phyloP scores from a whole-genome alignment of 2,113 vertebrate species.

The Calidris pygmaea region DNA sequence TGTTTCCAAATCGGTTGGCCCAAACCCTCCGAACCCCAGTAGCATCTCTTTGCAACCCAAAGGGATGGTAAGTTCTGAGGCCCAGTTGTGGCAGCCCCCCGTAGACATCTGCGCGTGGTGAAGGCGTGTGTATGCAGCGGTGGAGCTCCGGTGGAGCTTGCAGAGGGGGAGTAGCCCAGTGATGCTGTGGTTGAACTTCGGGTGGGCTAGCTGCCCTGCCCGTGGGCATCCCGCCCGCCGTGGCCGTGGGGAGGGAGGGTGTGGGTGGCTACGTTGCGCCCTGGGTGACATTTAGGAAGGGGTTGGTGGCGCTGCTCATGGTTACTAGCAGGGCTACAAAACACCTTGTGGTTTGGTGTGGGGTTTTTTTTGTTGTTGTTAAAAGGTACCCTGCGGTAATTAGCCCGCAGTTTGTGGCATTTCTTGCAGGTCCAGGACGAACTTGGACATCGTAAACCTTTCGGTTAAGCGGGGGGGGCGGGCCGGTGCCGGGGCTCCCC shows the following conservation, averaged over 20 bases:
- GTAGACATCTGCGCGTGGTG: fast-evolving
- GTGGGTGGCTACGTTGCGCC: fast-evolving
- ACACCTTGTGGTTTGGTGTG: neutral
- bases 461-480: neutral
- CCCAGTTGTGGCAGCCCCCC: neutral
- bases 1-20: fast-evolving
- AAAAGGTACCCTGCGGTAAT: neutral
- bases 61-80: neutral
- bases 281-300: neutral
- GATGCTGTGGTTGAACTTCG: fast-evolving
- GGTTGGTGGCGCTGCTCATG: too few species aligned
- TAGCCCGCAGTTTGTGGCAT: neutral
- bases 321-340: neutral
- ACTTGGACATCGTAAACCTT: neutral
- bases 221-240: fast-evolving
- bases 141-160: fast-evolving
- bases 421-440: neutral
- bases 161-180: neutral
- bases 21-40: neutral
- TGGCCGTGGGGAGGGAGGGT: neutral
- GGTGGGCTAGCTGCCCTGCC: too few species aligned
- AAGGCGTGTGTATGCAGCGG: fast-evolving
- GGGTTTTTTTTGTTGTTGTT: neutral
- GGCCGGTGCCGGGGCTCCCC: neutral
- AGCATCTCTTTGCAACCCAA: neutral